Evolutionary conservation across 2,888 invertebrate species (phyloP).

Genomic region (Stenichneumon culpator): DNA sequence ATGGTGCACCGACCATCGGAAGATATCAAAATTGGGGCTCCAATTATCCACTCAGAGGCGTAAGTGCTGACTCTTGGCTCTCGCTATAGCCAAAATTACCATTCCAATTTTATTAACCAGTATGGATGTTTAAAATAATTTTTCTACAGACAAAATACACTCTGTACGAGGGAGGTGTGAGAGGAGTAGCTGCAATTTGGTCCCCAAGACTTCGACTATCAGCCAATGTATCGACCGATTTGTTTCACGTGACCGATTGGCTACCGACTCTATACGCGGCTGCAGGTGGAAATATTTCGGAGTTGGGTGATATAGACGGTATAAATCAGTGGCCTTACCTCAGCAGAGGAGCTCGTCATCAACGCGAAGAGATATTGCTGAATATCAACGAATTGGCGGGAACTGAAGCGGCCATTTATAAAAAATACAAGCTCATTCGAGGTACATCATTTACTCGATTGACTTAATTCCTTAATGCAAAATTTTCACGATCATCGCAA

Average conservation of each 20-base stretch:
- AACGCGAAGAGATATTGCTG: conserved; percentile 85
- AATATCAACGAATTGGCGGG: conserved; percentile 86
- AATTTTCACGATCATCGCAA: no score
- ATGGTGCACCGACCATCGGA: conserved; percentile 87
- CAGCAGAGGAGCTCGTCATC: conserved; percentile 80
- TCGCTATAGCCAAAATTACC: no score
- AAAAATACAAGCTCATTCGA: conserved; percentile 80
- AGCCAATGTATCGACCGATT: conserved; percentile 87
- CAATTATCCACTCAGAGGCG: conserved; percentile 88
- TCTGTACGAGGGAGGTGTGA: conserved; percentile 90
- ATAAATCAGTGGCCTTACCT: conserved; percentile 86
- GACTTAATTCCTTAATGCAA: neutral
- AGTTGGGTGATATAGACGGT: conserved; percentile 85
- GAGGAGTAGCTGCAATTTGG: conserved; percentile 89
- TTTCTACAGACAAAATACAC: conserved; percentile 88
- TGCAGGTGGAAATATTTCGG: conserved; percentile 86
- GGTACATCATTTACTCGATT: conserved; percentile 71
- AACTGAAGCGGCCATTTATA: conserved; percentile 81
- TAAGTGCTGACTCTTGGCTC: conserved; percentile 76
- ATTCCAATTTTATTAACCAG: conserved; percentile 10
- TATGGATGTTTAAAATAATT: conserved; percentile 1
- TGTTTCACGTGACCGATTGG: conserved; percentile 91
- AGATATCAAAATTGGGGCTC: conserved; percentile 87
- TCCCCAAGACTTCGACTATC: conserved; percentile 87
- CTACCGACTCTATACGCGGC: conserved; percentile 89